Conservation (phyloP, 2,888 invertebrate genomes). For the Stenodema calcarata region DNA sequence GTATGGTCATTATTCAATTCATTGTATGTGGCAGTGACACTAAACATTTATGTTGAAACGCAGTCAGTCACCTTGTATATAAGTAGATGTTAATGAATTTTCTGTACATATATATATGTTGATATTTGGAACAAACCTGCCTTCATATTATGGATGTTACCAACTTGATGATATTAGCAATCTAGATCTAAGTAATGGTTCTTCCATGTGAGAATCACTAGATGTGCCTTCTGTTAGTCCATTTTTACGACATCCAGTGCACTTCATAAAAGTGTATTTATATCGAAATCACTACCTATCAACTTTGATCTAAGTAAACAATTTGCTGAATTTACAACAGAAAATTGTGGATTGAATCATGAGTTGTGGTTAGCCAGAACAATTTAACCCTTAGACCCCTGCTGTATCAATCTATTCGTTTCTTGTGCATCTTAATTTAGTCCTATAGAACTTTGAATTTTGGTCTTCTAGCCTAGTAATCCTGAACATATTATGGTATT, state of each 20-base stretch:
- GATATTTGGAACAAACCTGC: slow-evolving; percentile 44
- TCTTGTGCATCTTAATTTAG: neutral
- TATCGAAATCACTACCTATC: neutral
- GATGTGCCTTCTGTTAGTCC: slow-evolving; percentile 46
- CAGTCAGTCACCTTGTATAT: slow-evolving; percentile 26
- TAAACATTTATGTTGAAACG: neutral
- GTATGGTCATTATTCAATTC: neutral
- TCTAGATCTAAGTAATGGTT: slow-evolving; percentile 35
- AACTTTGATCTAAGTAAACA: neutral
- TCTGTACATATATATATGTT: slow-evolving; percentile 30
- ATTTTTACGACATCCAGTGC: slow-evolving; percentile 31
- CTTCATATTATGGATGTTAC: slow-evolving; percentile 40
- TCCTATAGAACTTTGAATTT: neutral
- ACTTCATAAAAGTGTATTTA: slow-evolving; percentile 14
- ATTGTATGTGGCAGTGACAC: neutral
- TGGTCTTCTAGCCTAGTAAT: neutral
- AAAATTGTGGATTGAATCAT: neutral
- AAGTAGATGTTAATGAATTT: neutral
- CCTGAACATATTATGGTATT: neutral
- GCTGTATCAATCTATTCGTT: neutral
- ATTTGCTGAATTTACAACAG: neutral
- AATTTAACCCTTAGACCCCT: neutral
- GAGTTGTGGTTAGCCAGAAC: neutral
- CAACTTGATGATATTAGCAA: slow-evolving; percentile 2
- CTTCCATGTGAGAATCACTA: slow-evolving; percentile 25